Conservation (phyloP, 2,888 invertebrate genomes). For the Euplexia lucipara region DNA sequence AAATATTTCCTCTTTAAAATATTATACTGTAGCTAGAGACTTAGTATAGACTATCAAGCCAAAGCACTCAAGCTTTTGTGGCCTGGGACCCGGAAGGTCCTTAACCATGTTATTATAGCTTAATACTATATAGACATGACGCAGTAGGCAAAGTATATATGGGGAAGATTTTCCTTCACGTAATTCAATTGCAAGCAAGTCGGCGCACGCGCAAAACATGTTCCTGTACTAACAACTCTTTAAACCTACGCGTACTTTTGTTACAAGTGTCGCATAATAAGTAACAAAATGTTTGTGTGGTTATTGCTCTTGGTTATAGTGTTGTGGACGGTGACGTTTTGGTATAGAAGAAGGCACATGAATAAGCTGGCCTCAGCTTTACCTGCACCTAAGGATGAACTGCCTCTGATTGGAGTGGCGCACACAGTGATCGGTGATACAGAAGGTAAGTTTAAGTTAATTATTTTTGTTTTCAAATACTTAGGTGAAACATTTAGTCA, state of each 20-base stretch:
- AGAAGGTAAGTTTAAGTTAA: conserved; percentile 74
- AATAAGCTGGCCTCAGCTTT: conserved; percentile 75
- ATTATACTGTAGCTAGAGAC: no score
- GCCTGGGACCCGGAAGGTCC: background rate
- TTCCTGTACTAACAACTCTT: conserved; percentile 10
- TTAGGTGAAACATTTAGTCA: no score
- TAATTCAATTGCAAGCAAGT: conserved; percentile 25
- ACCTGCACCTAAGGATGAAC: conserved; percentile 61
- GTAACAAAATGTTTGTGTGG: conserved; percentile 73
- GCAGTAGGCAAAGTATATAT: background rate
- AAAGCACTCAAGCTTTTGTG: no score
- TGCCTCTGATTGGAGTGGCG: conserved; percentile 79
- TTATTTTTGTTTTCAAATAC: background rate
- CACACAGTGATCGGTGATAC: conserved; percentile 74
- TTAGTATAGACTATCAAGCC: no score
- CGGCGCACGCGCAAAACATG: conserved; percentile 34
- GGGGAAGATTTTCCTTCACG: background rate
- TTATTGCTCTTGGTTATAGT: conserved; percentile 67
- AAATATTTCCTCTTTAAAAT: no score
- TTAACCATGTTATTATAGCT: no score
- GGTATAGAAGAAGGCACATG: conserved; percentile 77
- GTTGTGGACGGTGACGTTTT: conserved; percentile 72
- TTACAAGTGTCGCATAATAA: conserved; percentile 21
- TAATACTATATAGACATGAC: background rate
- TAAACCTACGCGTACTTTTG: conserved; percentile 25